Evolutionary conservation across 2,888 invertebrate species (phyloP), one percentile per base, ranked within the genome.

Genomic region (Charanyca ferruginea): DNA sequence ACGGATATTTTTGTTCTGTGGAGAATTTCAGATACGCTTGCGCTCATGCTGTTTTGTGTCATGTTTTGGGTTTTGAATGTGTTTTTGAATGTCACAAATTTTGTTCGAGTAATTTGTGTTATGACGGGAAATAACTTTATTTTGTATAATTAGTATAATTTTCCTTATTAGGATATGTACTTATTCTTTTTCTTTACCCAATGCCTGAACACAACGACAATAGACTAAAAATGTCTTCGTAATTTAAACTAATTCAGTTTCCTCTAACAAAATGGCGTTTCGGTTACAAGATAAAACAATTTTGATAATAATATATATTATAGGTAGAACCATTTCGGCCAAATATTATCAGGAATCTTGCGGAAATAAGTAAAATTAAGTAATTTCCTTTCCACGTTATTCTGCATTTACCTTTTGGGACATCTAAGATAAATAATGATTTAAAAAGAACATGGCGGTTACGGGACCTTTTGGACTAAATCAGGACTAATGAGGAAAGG

Each of bases 331-430:
- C 42, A 42, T 60, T 71, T 60, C 11, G 7, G n/a, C 11, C 20
- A 47, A 73, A 64, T 47, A 38, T 66, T 74, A 70, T 79, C 70
- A 42, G 28, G 20, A 35, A 53, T 9, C 2, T 44, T 35, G 32
- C 66, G 75, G 71, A 79, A 79, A 74, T 66, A 48, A 64, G 58
- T 49, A 48, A 66, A 70, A 70, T 66, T 16, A 49, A 57, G 32
- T 74, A 70, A 77, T 79, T 74, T 79, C 70, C 75, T 54, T 8
- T 8, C 3, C 3, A n/a, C 23, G 25, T 47, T 57, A 28, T 58
- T 55, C 28, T 51, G 20, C n/a, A 55, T 52, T 32, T 38, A 35
- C 13, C 0, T 66, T 20, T 23, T 16, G 38, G 38, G 16, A 42
- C 6, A 18, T 32, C 22, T 25, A 20, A 48, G 22, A 28, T 20